phyloP scores from a whole-genome alignment of 2,113 vertebrate species.

The Atherinomorus stipes region DNA sequence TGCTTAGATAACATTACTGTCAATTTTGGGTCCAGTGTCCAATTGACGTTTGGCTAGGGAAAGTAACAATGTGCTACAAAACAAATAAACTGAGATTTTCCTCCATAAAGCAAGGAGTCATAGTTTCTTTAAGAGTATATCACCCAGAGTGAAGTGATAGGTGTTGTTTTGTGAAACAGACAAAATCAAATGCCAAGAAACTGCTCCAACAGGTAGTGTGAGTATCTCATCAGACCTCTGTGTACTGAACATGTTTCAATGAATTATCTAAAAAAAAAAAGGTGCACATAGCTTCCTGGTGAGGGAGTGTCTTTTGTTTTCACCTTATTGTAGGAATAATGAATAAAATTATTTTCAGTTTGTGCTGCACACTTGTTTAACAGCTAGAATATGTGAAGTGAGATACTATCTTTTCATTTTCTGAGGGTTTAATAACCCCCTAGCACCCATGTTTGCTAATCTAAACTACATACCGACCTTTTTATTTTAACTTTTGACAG shows the following conservation, averaged over 20 bases:
- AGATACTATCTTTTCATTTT: too few relatives aligned
- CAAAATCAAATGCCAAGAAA: constrained; percentile 66
- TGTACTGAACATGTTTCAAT: not conserved
- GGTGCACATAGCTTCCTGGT: not conserved
- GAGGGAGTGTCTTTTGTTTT: not conserved
- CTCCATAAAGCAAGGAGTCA: not conserved
- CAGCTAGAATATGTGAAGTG: too few relatives aligned
- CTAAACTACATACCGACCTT: too few relatives aligned
- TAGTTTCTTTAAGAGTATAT: not conserved
- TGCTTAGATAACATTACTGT: not conserved
- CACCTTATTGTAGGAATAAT: not conserved
- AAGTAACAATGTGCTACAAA: not conserved
- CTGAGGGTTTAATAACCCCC: too few relatives aligned
- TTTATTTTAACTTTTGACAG: too few relatives aligned
- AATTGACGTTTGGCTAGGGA: constrained; percentile 4
- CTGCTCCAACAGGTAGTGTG: constrained; percentile 78
- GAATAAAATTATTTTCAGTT: not conserved
- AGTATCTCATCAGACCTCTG: constrained; percentile 23
- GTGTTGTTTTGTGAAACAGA: constrained; percentile 31
- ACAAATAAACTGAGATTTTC: not conserved
- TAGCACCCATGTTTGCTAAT: too few relatives aligned
- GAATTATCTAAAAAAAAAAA: not conserved
- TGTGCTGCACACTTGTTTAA: not conserved
- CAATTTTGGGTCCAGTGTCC: not conserved
- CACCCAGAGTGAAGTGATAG: not conserved